Evolutionary conservation across 2,113 vertebrate species (phyloP), one percentile per base, ranked within the genome.

Genomic region (Myxocyprinus asiaticus): DNA sequence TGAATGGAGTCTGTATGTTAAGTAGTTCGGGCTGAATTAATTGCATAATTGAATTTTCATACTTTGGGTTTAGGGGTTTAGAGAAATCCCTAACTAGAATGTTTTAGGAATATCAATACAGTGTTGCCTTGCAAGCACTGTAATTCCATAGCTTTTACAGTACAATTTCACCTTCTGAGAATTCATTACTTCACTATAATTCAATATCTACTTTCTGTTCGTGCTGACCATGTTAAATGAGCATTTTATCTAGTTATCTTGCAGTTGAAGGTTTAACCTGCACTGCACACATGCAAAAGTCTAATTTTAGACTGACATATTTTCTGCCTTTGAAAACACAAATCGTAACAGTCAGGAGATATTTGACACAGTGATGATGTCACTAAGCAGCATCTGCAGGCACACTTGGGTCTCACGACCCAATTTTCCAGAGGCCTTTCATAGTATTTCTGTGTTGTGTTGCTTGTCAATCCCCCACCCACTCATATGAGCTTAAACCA

Each of bases 391-490:
- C 80, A 72, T 84, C 67, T 76, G 80, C 47, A 61, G 9, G 50
- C 58, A 43, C 76, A 79, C 59, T 47, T 48, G 45, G 61, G 22
- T 33, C 22, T 33, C 22, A 33, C 22, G 80, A 84, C 83, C 83
- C 76, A 82, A 45, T 79, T 84, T 84, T 76, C 61, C 61, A 14
- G 42, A 62, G 22, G 70, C 70, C 67, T 74, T 81, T 76, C 59
- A 72, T 84, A 84, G 83, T 76, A 62, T 84, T 79, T 81, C 15
- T 67, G 77, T 82, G 80, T 53, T 63, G 64, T 55, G 58, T 61
- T 77, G 61, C 33, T n/a, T 81, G 81, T 76, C 67, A 73, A 64
- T 79, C 76, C 84, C 81, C 84, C 84, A 83, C 84, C 81, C 67
- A 79, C 84, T 81, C 62, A 62, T 3, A 22, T 4, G 12, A 58